Conservation (phyloP, 2,113 vertebrate species). For the Varanus salvator region DNA sequence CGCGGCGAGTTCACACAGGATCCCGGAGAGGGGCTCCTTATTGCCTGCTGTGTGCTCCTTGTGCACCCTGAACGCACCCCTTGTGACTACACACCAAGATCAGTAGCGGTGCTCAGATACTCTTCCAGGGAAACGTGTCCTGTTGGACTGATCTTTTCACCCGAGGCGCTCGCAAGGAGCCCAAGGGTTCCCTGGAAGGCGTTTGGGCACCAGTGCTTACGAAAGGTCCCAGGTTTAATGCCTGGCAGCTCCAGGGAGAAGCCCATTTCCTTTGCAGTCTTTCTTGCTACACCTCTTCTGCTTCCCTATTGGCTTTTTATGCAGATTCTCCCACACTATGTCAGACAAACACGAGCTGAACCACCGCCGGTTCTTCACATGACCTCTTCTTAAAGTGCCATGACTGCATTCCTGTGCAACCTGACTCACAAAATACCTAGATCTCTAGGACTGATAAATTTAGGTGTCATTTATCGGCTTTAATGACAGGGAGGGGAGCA, state of each 20-base stretch:
- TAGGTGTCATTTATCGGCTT: neutral
- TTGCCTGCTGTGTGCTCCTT: neutral
- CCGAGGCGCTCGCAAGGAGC: neutral
- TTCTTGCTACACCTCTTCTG: slow-evolving; percentile 4
- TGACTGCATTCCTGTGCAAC: neutral
- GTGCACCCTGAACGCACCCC: neutral
- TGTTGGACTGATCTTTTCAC: neutral
- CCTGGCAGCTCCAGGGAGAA: neutral
- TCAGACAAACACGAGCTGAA: slow-evolving; percentile 15
- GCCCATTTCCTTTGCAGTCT: neutral
- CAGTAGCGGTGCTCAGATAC: neutral
- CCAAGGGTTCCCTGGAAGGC: neutral
- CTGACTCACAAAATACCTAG: slow-evolving; percentile 9
- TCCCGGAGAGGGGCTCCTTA: neutral
- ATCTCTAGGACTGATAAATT: slow-evolving; percentile 12
- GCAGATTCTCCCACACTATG: neutral
- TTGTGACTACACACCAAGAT: neutral
- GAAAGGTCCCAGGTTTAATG: neutral
- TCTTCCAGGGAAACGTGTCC: neutral
- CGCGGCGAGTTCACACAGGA: neutral
- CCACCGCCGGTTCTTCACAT: neutral
- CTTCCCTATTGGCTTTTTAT: slow-evolving; percentile 5
- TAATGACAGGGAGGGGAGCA: neutral
- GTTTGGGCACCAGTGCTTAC: neutral
- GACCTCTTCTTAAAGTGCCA: neutral